Evolutionary conservation across 2,797 vertebrate species (phyloP).

Genomic region (Holocentrus rufus): DNA sequence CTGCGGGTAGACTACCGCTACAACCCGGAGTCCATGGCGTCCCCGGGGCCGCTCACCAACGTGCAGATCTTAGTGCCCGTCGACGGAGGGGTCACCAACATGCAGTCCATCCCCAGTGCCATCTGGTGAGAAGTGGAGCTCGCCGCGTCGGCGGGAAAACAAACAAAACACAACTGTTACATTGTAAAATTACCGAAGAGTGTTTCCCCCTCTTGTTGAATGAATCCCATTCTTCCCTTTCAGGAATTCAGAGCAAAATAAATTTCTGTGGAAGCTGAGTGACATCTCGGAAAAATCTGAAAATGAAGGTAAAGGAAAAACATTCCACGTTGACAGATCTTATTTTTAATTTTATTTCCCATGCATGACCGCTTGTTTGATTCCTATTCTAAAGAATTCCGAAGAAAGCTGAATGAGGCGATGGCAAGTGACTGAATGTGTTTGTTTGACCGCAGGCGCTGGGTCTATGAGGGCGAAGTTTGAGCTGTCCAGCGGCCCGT

Average conservation of each 20-base stretch:
- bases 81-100: constrained; percentile 91
- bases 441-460: constrained; percentile 83
- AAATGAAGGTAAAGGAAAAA: constrained; percentile 87
- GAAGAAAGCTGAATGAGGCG: neutral
- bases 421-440: constrained; percentile 5
- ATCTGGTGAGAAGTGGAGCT: constrained; percentile 84
- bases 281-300: constrained; percentile 96
- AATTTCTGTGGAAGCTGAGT: constrained; percentile 94
- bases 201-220: neutral
- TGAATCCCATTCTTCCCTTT: constrained; percentile 42
- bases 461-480: constrained; percentile 97
- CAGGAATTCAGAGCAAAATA: constrained; percentile 96
- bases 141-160: neutral
- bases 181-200: neutral
- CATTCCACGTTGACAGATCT: neutral
- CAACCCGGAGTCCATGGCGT: constrained; percentile 93
- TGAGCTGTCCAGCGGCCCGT: constrained; percentile 92
- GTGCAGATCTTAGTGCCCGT: constrained; percentile 94
- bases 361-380: constrained; percentile 1
- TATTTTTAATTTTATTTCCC: neutral
- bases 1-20: constrained; percentile 96
- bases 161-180: neutral
- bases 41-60: constrained; percentile 86
- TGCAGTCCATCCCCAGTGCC: constrained; percentile 94
- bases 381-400: neutral